A percentile compares a stretch with the other conserved stretches of the same genome.
phyloP scores from a whole-genome alignment of 2,113 vertebrate genomes.

The Hyla sarda region DNA sequence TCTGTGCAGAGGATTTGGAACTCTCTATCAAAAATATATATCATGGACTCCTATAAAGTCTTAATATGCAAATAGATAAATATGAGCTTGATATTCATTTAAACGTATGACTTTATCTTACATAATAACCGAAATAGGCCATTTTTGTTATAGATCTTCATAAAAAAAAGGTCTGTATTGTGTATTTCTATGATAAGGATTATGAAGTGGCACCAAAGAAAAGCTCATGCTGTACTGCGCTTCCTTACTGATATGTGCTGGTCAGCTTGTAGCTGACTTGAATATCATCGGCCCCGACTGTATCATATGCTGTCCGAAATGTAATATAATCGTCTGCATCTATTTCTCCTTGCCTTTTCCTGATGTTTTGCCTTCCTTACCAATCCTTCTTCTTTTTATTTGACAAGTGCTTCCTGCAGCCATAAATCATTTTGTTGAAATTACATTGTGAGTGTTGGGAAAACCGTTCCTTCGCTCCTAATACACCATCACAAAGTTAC shows the following conservation, averaged over 20 bases:
- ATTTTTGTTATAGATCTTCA: background rate
- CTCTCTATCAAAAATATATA: background rate
- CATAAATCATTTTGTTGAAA: slow-evolving; percentile 56
- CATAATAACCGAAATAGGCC: background rate
- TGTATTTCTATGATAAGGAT: background rate
- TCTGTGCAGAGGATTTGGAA: background rate
- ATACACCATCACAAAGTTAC: slow-evolving; percentile 41
- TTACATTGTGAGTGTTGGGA: slow-evolving; percentile 46
- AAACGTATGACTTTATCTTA: background rate
- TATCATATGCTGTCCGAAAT: slow-evolving; percentile 36
- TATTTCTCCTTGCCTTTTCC: slow-evolving; percentile 25
- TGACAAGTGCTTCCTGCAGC: slow-evolving; percentile 48
- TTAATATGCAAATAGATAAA: background rate
- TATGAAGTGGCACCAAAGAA: background rate
- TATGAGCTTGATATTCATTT: background rate
- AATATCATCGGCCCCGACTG: slow-evolving; percentile 27
- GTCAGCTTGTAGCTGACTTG: slow-evolving; percentile 20
- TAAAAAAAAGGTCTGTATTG: background rate
- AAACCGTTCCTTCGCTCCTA: slow-evolving; percentile 31
- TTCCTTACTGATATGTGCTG: background rate
- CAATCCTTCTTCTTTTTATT: slow-evolving; percentile 52
- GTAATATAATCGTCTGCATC: slow-evolving; percentile 44
- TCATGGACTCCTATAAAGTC: background rate
- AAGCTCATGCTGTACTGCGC: background rate
- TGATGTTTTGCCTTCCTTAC: slow-evolving; percentile 25